Evolutionary conservation across 2,113 vertebrate genomes (phyloP).

Genomic region (Eudyptes chrysolophus): DNA sequence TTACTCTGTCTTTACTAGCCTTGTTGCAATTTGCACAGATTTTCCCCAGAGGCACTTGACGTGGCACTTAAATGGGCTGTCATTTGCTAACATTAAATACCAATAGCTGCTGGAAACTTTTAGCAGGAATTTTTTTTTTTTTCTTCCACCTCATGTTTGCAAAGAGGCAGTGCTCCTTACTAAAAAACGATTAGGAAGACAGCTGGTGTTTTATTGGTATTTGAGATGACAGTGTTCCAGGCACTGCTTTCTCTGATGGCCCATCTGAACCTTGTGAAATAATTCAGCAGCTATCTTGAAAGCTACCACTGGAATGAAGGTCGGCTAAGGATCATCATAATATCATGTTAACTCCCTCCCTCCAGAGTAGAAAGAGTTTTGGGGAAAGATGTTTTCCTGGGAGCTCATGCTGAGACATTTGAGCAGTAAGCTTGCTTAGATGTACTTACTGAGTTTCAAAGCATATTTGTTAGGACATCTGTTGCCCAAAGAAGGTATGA

Average conservation of each 20-base stretch:
- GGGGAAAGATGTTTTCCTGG: neutral
- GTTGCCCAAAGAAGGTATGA: neutral
- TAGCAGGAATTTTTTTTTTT: neutral
- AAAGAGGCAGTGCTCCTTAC: neutral
- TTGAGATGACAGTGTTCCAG: neutral
- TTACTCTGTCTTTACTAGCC: neutral
- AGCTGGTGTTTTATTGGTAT: neutral
- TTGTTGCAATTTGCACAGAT: neutral
- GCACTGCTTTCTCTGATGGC: neutral
- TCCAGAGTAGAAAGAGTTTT: neutral
- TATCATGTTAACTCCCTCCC: neutral
- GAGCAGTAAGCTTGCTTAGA: neutral
- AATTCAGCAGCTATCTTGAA: neutral
- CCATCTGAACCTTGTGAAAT: neutral
- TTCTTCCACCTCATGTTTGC: neutral
- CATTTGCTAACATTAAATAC: neutral
- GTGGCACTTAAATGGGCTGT: neutral
- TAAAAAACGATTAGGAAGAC: neutral
- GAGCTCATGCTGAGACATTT: neutral
- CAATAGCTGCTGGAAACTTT: neutral
- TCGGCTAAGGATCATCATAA: neutral
- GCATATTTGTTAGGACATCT: neutral
- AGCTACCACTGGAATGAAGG: neutral
- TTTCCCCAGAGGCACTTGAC: neutral
- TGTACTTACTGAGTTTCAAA: neutral